Conservation (phyloP, 2,888 invertebrate species). For the Epistrophe eligans region DNA sequence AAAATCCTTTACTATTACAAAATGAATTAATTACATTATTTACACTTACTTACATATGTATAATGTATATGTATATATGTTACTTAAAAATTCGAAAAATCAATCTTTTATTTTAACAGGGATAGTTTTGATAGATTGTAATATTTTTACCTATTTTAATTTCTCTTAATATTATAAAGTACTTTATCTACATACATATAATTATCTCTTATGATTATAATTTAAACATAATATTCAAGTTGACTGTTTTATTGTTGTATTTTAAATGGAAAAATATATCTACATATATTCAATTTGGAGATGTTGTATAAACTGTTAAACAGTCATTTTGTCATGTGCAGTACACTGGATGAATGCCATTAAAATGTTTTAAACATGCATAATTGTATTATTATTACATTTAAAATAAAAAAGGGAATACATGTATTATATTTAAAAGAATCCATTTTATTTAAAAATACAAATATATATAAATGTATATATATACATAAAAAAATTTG, state of each 20-base stretch:
- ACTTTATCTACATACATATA: not conserved
- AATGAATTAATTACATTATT: not conserved
- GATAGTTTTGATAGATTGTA: conserved; percentile 3
- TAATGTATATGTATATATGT: not conserved
- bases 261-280: conserved; percentile 46
- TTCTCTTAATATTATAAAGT: not conserved
- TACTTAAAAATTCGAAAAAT: not conserved
- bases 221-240: conserved; percentile 6
- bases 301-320: conserved; percentile 25
- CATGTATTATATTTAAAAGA: conserved; percentile 47
- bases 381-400: conserved; percentile 33
- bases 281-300: conserved; percentile 34
- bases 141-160: conserved; percentile 1
- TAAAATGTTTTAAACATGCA: conserved; percentile 33
- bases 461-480: not conserved
- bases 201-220: not conserved
- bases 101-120: not conserved
- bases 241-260: conserved; percentile 47
- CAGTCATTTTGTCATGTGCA: conserved; percentile 31
- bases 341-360: conserved; percentile 53
- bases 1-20: not conserved
- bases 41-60: not conserved
- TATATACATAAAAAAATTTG: conserved; percentile 50
- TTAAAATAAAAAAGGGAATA: conserved; percentile 36
- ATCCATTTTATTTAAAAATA: conserved; percentile 30